Base-by-base conservation (phyloP, 2,888 invertebrate species). In the Pandemis cinnamomeana region DNA sequence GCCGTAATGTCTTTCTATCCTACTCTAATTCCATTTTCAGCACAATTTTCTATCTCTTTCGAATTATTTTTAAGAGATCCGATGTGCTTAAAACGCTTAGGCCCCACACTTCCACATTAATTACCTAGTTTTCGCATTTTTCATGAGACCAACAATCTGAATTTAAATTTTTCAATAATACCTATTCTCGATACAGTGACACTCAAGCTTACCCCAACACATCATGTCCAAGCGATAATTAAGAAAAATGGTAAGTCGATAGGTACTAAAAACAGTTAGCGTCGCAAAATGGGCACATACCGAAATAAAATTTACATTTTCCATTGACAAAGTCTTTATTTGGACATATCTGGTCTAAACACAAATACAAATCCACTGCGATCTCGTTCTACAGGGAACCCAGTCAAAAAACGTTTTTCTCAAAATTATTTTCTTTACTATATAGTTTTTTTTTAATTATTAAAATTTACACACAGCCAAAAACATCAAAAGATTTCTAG, bases 401-500 rank as follows among this genome's bases (percentile, higher is more conserved):
- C 86, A 87, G 86, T 83, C 84, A 87, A 87, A 88, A 92, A 92
- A 66, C 66, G 91, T 88, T 87, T 82, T 87, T 92, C 91, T 92
- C 92, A 92, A 93, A 93, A 94, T 92, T 91, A 92, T 88, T 83
- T 87, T 85, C 85, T 84, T 84, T 82, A 82, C 79, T 84, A 67
- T 67, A 53, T 53, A 11, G 27, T 85, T 84, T 83, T 86, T 84
- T 84, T 84, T 78, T 85, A 87, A 90, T 89, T 86, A 89, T 91
- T 89, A 88, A 89, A 90, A 89, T 90, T 89, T 91, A 91, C 90
- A 93, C 93, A 94, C 93, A 94, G 94, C 93, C 94, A 91, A 93
- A 92, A 87, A 92, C 92, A 93, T 91, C 90, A 84, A 91, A 91
- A 92, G 91, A 89, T 90, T 88, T 91, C 89, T 91, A 91, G 89